Evolutionary conservation across 2,888 invertebrate genomes (phyloP).

Genomic region (Apotomis betuletana): DNA sequence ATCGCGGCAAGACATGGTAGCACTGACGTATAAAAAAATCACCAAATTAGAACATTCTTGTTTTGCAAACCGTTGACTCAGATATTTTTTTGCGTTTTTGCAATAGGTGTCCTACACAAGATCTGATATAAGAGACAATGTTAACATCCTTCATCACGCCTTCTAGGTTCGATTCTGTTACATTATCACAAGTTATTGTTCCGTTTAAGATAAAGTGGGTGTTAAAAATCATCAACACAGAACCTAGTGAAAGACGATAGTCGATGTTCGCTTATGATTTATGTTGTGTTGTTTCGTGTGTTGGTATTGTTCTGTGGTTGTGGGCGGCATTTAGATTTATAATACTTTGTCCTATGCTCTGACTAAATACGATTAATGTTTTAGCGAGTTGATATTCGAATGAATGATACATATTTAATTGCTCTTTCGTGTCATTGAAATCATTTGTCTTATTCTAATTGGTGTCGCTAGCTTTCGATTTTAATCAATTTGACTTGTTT

Average conservation of each 20-base stretch:
- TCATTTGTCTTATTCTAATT: slow-evolving; percentile 12
- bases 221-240: slow-evolving; percentile 79
- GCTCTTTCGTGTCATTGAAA: slow-evolving; percentile 12
- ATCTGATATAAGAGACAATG: slow-evolving; percentile 15
- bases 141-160: slow-evolving; percentile 24
- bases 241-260: slow-evolving; percentile 75
- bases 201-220: slow-evolving; percentile 75
- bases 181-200: slow-evolving; percentile 63
- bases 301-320: slow-evolving; percentile 72
- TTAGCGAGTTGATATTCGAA: slow-evolving; percentile 22
- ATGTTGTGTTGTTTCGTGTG: slow-evolving; percentile 73
- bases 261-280: slow-evolving; percentile 75
- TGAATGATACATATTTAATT: slow-evolving; percentile 37
- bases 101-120: too few species aligned
- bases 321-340: slow-evolving; percentile 78
- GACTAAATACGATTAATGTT: slow-evolving; percentile 59
- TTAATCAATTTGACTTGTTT: neutral
- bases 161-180: slow-evolving; percentile 56
- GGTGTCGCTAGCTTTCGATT: neutral
- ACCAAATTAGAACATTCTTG: too few species aligned
- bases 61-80: too few species aligned
- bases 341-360: slow-evolving; percentile 62
- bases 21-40: too few species aligned
- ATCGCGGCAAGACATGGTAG: too few species aligned
- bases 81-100: too few species aligned